A percentile compares a stretch with the other conserved stretches of the same genome.
Conservation (phyloP, 2,797 vertebrate genomes). For the Pterois miles region DNA sequence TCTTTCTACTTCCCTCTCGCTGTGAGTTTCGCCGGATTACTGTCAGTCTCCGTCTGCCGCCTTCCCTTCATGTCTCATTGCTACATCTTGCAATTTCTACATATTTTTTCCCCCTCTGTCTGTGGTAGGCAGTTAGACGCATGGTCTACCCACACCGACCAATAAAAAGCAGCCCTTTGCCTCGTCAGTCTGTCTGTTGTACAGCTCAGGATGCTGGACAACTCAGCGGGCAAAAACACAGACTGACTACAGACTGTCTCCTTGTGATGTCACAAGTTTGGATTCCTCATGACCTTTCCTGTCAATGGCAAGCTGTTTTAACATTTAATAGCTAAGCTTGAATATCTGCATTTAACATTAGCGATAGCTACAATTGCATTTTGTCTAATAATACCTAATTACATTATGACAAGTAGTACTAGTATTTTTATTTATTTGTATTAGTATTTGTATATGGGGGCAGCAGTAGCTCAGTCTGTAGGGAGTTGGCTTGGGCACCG, state of each 20-base stretch:
- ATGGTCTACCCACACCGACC: conserved; percentile 73
- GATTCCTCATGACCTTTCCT: conserved; percentile 28
- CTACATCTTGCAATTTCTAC: conserved; percentile 20
- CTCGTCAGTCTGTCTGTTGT: conserved; percentile 58
- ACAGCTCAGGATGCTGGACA: conserved; percentile 50
- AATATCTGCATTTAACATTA: neutral
- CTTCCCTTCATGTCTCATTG: conserved; percentile 15
- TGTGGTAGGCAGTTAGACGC: conserved; percentile 71
- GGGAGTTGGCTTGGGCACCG: too few species aligned
- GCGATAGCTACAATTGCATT: neutral
- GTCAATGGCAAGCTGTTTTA: neutral
- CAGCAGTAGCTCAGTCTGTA: too few species aligned
- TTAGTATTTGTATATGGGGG: too few species aligned
- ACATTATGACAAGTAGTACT: neutral
- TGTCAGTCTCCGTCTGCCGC: conserved; percentile 2
- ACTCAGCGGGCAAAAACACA: conserved; percentile 4
- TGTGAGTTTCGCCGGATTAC: conserved; percentile 28
- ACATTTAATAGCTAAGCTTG: neutral
- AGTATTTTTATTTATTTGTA: too few species aligned
- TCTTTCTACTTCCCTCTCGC: conserved; percentile 40
- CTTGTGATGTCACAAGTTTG: conserved; percentile 27
- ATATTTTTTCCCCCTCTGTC: conserved; percentile 6
- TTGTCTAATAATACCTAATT: neutral
- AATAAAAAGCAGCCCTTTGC: conserved; percentile 54
- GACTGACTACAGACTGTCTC: conserved; percentile 8